phyloP scores from a whole-genome alignment of 2,888 invertebrate species.

The Caenorhabditis uteleia region DNA sequence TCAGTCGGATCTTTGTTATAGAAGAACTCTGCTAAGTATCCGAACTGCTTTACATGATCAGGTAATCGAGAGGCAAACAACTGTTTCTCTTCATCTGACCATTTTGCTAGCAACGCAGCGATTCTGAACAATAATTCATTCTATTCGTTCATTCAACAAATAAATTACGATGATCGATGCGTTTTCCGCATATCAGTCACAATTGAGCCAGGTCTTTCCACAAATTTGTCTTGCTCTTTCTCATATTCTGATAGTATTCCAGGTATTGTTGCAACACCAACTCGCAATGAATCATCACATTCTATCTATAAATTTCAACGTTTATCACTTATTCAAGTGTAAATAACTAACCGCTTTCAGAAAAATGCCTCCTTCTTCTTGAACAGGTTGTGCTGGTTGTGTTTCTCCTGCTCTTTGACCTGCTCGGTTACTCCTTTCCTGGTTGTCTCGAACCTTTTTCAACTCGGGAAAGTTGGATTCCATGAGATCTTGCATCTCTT shows the following conservation, averaged over 20 bases:
- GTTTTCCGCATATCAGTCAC: conserved; percentile 13
- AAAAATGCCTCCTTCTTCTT: too few relatives aligned
- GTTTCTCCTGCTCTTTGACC: too few relatives aligned
- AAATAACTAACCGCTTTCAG: too few relatives aligned
- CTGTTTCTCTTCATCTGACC: conserved; percentile 14
- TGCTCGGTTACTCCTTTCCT: too few relatives aligned
- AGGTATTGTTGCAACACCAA: too few relatives aligned
- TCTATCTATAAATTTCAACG: too few relatives aligned
- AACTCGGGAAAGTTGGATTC: too few relatives aligned
- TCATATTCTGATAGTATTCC: conserved; percentile 17
- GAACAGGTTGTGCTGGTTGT: too few relatives aligned
- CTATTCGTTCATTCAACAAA: background rate
- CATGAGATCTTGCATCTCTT: too few relatives aligned
- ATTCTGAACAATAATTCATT: conserved; percentile 1
- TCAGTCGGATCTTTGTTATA: conserved; percentile 23
- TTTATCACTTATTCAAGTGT: too few relatives aligned
- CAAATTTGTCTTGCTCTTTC: conserved; percentile 11
- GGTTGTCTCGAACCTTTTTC: too few relatives aligned
- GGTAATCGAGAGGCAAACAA: conserved; percentile 18
- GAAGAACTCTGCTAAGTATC: conserved; percentile 19
- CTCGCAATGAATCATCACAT: too few relatives aligned
- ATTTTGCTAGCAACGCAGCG: conserved; percentile 1
- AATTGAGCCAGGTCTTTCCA: conserved; percentile 14
- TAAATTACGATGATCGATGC: conserved; percentile 8
- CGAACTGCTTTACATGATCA: conserved; percentile 32